phyloP scores from a whole-genome alignment of 2,888 invertebrate genomes.

The Portevinia maculata region DNA sequence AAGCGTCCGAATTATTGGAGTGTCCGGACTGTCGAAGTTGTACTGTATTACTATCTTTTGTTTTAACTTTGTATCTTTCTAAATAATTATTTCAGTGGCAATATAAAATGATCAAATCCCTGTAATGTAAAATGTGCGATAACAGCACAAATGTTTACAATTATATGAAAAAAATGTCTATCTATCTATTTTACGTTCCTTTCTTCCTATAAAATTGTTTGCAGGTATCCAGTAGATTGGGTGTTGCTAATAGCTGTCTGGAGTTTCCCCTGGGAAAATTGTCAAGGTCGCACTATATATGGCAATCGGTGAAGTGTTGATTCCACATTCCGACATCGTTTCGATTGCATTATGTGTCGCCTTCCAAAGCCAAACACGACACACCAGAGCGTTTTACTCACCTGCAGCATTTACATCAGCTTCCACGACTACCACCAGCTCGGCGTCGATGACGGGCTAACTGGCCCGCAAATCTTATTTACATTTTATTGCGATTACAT shows the following conservation, averaged over 20 bases:
- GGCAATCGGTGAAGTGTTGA: constrained; percentile 55
- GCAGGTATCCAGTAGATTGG: neutral
- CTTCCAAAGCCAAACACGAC: constrained; percentile 36
- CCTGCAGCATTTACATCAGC: constrained; percentile 36
- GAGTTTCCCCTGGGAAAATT: constrained; percentile 22
- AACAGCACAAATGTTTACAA: too few relatives aligned
- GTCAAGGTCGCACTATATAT: constrained; percentile 64
- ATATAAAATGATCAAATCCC: too few relatives aligned
- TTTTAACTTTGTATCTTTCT: too few relatives aligned
- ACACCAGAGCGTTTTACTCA: constrained; percentile 32
- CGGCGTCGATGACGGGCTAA: constrained; percentile 15
- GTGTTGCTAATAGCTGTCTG: too few relatives aligned
- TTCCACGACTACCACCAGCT: constrained; percentile 1
- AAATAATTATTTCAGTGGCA: too few relatives aligned
- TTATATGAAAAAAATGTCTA: too few relatives aligned
- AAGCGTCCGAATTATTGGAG: too few relatives aligned
- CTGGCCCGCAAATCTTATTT: constrained; percentile 67
- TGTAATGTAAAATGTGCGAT: too few relatives aligned
- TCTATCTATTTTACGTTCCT: too few relatives aligned
- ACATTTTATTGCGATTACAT: constrained; percentile 73
- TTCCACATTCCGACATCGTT: constrained; percentile 59
- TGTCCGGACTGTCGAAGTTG: too few relatives aligned
- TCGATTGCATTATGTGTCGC: constrained; percentile 66
- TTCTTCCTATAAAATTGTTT: too few relatives aligned
- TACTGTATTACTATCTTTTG: too few relatives aligned